A percentile compares a stretch with the other conserved stretches of the same genome.
Conservation (phyloP, 2,888 invertebrate species). For the Eupithecia vulgata region DNA sequence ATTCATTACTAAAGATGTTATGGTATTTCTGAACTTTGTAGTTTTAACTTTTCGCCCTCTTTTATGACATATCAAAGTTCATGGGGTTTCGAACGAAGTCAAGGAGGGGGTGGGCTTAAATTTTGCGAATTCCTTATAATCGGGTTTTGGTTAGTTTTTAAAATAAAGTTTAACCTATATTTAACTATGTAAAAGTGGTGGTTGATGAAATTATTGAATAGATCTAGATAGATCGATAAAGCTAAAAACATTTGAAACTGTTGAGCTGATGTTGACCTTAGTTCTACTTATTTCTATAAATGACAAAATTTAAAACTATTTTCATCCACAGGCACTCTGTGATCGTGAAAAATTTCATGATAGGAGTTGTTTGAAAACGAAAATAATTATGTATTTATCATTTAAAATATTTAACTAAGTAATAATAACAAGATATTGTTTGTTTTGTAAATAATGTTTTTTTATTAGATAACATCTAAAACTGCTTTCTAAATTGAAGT, state of each 20-base stretch:
- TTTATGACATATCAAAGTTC: not conserved
- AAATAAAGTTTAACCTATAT: not conserved
- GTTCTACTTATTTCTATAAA: not conserved
- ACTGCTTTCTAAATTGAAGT: slow-evolving; percentile 32
- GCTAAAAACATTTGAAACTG: not conserved
- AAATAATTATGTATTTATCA: not conserved
- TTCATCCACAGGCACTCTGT: not conserved
- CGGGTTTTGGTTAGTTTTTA: not conserved
- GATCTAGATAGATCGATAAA: not conserved
- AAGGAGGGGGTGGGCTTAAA: not conserved
- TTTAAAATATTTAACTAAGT: not conserved
- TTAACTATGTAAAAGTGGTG: not conserved
- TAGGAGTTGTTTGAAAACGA: not conserved
- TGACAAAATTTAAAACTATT: not conserved
- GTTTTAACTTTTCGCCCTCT: not conserved
- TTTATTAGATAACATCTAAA: slow-evolving; percentile 4
- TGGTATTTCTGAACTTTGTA: not conserved
- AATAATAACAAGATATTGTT: not conserved
- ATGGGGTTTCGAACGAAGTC: not conserved
- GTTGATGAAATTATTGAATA: not conserved
- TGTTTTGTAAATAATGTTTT: slow-evolving; percentile 24
- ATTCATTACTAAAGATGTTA: not conserved
- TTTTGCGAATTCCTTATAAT: not conserved
- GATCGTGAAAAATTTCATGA: not conserved
- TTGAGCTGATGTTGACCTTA: too few species aligned